Conservation (phyloP, 2,113 vertebrate species). For the Lipotes vexillifer region DNA sequence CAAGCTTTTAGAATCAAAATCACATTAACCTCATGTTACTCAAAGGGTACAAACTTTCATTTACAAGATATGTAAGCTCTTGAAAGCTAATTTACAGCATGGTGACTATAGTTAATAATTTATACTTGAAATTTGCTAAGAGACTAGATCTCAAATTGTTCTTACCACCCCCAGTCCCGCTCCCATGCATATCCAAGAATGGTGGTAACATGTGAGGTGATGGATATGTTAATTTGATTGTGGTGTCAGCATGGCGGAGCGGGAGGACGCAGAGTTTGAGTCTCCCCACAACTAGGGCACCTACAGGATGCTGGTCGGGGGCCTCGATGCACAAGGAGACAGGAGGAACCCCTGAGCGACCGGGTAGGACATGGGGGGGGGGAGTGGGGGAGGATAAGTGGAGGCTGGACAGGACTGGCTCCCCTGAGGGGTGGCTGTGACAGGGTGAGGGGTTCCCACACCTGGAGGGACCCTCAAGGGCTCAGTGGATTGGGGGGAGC, state of each 20-base stretch:
- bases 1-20: background rate
- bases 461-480: too few species aligned
- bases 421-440: too few species aligned
- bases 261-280: too few species aligned
- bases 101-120: background rate
- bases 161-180: background rate
- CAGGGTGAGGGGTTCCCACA: too few species aligned
- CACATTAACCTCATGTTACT: background rate
- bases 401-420: too few species aligned
- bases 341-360: too few species aligned
- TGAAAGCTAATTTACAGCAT: background rate
- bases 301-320: too few species aligned
- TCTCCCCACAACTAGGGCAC: too few species aligned
- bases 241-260: background rate
- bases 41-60: background rate
- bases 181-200: background rate
- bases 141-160: background rate
- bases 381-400: too few species aligned
- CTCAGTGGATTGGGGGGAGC: too few species aligned
- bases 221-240: background rate
- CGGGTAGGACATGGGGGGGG: too few species aligned
- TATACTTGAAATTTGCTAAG: background rate
- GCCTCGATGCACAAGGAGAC: too few species aligned
- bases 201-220: background rate
- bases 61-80: background rate